Percentiles rank a stretch among this genome's conserved stretches.
phyloP scores from a whole-genome alignment of 2,797 vertebrate species.

The Hippoglossus hippoglossus region DNA sequence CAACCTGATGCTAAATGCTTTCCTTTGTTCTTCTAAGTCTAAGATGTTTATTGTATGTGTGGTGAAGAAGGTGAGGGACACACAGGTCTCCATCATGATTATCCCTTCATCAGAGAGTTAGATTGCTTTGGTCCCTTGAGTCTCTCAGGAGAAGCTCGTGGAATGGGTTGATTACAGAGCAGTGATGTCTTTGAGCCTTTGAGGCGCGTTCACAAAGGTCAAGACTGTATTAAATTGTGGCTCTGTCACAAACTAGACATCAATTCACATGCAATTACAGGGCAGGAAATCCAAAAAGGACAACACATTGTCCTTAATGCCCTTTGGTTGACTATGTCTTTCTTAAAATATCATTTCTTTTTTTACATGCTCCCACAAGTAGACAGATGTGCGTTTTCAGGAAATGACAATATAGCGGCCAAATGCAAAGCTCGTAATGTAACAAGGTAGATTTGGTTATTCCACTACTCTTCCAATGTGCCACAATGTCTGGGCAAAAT shows the following conservation, averaged over 20 bases:
- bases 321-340: too few relatives aligned
- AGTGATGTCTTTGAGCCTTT: slow-evolving; percentile 10
- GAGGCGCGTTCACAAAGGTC: slow-evolving; percentile 29
- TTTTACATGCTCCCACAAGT: too few relatives aligned
- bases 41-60: too few relatives aligned
- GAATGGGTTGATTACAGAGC: neutral
- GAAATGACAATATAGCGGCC: neutral
- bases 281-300: neutral
- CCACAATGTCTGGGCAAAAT: too few relatives aligned
- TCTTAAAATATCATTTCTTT: neutral
- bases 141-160: slow-evolving; percentile 1
- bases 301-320: neutral
- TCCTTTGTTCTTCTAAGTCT: too few relatives aligned
- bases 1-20: too few relatives aligned
- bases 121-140: slow-evolving; percentile 27
- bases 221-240: slow-evolving; percentile 5
- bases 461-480: neutral
- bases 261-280: neutral
- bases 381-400: neutral
- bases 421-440: neutral
- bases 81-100: neutral
- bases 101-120: neutral
- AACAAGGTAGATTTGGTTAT: neutral
- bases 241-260: neutral
- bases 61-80: too few relatives aligned